Base-by-base conservation (phyloP, 2,797 vertebrate species). In the Yasuhikotakia modesta region DNA sequence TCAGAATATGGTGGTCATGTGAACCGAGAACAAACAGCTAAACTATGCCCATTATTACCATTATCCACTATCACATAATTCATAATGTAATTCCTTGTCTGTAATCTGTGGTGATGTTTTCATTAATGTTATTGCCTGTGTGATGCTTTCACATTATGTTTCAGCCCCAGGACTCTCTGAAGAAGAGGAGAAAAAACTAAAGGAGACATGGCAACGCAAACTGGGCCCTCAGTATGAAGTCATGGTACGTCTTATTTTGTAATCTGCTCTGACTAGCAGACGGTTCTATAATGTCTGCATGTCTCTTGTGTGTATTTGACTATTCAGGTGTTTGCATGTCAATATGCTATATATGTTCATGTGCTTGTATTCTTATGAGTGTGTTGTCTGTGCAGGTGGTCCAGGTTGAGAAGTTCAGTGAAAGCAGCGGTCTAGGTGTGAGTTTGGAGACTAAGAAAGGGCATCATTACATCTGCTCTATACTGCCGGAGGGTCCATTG, bases 381-480 rank as follows among this genome's bases (percentile, higher is more conserved):
- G 2, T 52, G 8, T 14, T 71, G 16, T 35, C 27, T 27, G 13
- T 30, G 8, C 79, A 98, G 96, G 94, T 97, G 83, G 93, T 94
- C 82, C 93, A 94, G 24, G 90, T 98, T 84, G 93, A 92, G 88
- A 97, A 96, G 66, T 96, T 95, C 76, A 95, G 93, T 39, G 96
- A 98, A 89, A 96, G 92, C 74, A 96, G 96, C 35, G 95, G 97
- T 5, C 87, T 97, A 72, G 96, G 97, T 7, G 93, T 98, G 89
- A 98, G 96, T 86, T 90, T 98, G 84, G 96, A 98, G 87, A 94
- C 94, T 73, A 90, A 94, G 11, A 92, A 93, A 10, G 95, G 95
- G 48, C 96, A 96, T 90, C 95, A 97, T 88, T 96, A 95, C 85
- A 93, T 98, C 83, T 94, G 95, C 77, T 97, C 96, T 30, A 80